Conservation (phyloP, 2,797 vertebrate species). For the Muscicapa striata region DNA sequence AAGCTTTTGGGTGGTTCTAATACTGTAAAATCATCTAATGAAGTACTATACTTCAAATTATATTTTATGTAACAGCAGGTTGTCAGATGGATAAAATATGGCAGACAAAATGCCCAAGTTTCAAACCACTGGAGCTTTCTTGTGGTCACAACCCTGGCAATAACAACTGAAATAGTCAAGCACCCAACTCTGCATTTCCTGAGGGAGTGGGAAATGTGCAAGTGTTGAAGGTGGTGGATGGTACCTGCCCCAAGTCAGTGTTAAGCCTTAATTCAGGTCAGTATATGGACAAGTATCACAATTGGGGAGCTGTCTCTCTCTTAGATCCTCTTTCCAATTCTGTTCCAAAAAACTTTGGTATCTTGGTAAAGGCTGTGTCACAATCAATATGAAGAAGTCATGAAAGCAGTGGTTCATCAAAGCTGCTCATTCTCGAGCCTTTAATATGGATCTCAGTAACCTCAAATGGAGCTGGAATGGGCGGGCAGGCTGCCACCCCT, state of each 20-base stretch:
- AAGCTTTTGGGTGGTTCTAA: conserved; percentile 45
- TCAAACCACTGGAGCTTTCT: neutral
- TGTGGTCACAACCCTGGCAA: neutral
- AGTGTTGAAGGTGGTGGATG: neutral
- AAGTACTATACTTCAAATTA: neutral
- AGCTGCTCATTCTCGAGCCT: neutral
- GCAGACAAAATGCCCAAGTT: neutral
- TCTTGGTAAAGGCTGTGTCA: neutral
- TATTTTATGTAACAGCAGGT: neutral
- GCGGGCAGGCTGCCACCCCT: neutral
- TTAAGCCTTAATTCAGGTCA: neutral
- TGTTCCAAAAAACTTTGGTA: neutral
- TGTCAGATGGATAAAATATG: neutral
- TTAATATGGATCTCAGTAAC: neutral
- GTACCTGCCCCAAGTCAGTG: neutral
- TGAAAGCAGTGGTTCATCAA: neutral
- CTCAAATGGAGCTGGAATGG: neutral
- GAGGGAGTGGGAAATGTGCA: neutral
- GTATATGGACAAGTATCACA: neutral
- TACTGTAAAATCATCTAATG: conserved; percentile 16
- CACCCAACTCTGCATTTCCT: neutral
- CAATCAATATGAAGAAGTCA: neutral
- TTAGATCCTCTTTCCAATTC: neutral
- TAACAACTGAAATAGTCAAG: neutral
- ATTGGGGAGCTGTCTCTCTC: neutral